Conservation (phyloP, 2,888 invertebrate genomes). For the Panopea generosa region DNA sequence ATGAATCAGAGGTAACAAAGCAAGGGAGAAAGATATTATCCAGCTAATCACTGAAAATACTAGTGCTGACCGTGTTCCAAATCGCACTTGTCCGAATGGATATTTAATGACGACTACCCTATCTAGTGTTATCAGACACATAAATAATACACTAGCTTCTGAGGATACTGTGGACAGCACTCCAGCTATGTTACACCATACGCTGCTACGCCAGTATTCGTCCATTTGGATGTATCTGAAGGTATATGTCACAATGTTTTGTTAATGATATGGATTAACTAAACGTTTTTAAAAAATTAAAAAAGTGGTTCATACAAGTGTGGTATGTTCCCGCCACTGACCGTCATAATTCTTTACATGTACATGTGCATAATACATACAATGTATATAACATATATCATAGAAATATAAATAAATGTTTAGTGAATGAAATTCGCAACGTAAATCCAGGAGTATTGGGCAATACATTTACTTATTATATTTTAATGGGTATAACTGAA, state of each 20-base stretch:
- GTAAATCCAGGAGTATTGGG: no score
- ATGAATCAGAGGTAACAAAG: slow-evolving; percentile 78
- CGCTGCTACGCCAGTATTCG: slow-evolving; percentile 59
- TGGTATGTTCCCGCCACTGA: no score
- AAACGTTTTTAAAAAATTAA: background rate
- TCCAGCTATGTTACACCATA: slow-evolving; percentile 61
- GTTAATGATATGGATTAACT: background rate
- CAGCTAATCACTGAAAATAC: slow-evolving; percentile 68
- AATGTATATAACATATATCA: no score
- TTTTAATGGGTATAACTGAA: no score
- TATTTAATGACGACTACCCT: slow-evolving; percentile 88
- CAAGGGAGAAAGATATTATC: slow-evolving; percentile 72
- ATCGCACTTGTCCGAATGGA: slow-evolving; percentile 85
- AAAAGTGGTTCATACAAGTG: no score
- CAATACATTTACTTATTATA: no score
- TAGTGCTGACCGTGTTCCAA: slow-evolving; percentile 68
- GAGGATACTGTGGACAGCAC: slow-evolving; percentile 85
- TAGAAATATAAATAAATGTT: no score
- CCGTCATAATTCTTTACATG: no score
- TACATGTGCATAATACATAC: no score
- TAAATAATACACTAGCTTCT: slow-evolving; percentile 88
- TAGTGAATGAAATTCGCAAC: no score
- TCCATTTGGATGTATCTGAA: slow-evolving; percentile 62
- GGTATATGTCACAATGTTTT: no score
- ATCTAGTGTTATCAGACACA: slow-evolving; percentile 88